These are phyloP conservation scores for Poecilia gillii DNA, from an alignment of 2,797 vertebrate species.

Conservation along the genomic window DNA sequence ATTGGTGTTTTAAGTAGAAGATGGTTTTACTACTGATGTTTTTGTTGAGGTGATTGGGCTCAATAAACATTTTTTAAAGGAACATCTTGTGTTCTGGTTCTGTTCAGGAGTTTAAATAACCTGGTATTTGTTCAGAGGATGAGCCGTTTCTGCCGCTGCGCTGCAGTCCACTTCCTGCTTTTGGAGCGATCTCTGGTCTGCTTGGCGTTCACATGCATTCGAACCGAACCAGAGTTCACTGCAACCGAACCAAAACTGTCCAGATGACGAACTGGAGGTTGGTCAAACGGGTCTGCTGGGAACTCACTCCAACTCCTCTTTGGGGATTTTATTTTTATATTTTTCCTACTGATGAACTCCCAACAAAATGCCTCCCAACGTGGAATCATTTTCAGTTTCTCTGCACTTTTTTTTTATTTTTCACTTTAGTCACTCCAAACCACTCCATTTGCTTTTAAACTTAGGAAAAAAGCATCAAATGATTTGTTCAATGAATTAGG, in stretches of 20 bases:
- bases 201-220: too few relatives aligned
- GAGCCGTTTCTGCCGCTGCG: background rate
- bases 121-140: background rate
- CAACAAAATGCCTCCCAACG: too few relatives aligned
- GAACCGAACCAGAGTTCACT: too few relatives aligned
- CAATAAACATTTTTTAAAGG: slow-evolving; percentile 50
- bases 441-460: background rate
- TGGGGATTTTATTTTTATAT: too few relatives aligned
- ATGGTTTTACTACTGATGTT: slow-evolving; percentile 49
- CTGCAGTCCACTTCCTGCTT: too few relatives aligned
- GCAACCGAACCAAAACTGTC: too few relatives aligned
- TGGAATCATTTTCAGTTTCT: background rate
- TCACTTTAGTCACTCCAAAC: background rate
- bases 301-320: too few relatives aligned
- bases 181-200: too few relatives aligned
- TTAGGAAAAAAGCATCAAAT: background rate
- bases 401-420: background rate
- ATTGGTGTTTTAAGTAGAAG: slow-evolving; percentile 37
- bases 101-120: background rate
- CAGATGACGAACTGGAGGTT: too few relatives aligned
- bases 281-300: too few relatives aligned
- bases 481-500: background rate
- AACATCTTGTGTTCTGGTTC: background rate
- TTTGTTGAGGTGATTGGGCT: slow-evolving; percentile 48
- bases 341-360: background rate